Conservation (phyloP, 2,888 invertebrate genomes). For the Pinctada fucata region DNA sequence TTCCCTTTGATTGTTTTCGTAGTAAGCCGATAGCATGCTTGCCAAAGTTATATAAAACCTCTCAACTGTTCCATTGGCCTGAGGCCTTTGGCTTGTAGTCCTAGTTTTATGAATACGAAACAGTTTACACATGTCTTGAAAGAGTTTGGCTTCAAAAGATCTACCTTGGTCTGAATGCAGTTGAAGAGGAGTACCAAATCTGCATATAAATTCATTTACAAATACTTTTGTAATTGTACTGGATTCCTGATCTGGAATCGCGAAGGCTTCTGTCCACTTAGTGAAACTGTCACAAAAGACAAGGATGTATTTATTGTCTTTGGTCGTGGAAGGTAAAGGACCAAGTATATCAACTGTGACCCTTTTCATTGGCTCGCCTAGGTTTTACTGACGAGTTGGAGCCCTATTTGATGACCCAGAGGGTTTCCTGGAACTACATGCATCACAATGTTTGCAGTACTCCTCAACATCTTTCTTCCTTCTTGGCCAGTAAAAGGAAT, state of each 20-base stretch:
- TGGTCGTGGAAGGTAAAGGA: neutral
- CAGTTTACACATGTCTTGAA: conserved; percentile 6
- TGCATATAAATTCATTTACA: conserved; percentile 3
- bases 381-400: conserved; percentile 11
- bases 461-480: conserved; percentile 6
- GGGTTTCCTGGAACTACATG: conserved; percentile 18
- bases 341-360: conserved; percentile 24
- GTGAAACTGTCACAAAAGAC: too few relatives aligned
- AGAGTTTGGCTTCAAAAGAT: conserved; percentile 11
- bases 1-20: neutral
- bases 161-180: conserved; percentile 3
- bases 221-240: conserved; percentile 13
- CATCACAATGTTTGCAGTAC: conserved; percentile 17
- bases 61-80: conserved; percentile 9
- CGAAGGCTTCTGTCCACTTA: too few relatives aligned
- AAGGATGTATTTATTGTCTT: too few relatives aligned
- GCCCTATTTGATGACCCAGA: neutral
- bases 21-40: conserved; percentile 1
- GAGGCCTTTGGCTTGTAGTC: conserved; percentile 2
- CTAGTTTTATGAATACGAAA: conserved; percentile 7
- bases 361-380: conserved; percentile 21
- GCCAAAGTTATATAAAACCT: neutral
- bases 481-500: conserved; percentile 22
- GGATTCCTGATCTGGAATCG: conserved; percentile 10
- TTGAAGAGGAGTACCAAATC: conserved; percentile 3